phyloP scores from a whole-genome alignment of 23 tunicate genomes.

The Ascidia mentula region DNA sequence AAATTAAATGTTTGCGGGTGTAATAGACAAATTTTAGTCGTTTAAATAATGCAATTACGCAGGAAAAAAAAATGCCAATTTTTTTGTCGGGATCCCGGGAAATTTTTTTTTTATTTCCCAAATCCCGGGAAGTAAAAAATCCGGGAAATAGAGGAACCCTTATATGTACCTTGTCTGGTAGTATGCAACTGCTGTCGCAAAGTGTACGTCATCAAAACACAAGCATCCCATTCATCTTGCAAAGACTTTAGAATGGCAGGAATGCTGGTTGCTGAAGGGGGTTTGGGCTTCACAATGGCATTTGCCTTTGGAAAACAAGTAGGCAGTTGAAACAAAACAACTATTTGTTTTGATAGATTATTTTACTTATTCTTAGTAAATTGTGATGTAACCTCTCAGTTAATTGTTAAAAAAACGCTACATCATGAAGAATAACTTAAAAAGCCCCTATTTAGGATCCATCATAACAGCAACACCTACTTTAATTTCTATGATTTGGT shows the following conservation, averaged over 20 bases:
- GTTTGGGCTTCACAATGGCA: conserved; percentile 86
- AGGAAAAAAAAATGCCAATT: too few relatives aligned
- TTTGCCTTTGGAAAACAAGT: conserved; percentile 25
- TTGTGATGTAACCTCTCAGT: too few relatives aligned
- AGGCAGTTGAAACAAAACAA: not conserved
- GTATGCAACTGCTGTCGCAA: conserved; percentile 83
- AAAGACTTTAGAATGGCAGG: conserved; percentile 93
- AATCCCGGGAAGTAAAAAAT: too few relatives aligned
- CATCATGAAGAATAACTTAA: not conserved
- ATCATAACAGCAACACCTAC: conserved; percentile 14
- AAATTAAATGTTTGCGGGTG: too few relatives aligned
- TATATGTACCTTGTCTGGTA: conserved; percentile 71
- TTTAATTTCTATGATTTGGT: conserved; percentile 67
- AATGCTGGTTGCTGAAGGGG: conserved; percentile 96
- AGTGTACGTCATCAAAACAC: conserved; percentile 80
- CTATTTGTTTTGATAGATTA: too few relatives aligned
- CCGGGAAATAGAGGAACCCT: too few relatives aligned
- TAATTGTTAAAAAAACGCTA: too few relatives aligned
- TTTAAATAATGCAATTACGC: too few relatives aligned
- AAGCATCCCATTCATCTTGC: conserved; percentile 99
- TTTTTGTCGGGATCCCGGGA: too few relatives aligned
- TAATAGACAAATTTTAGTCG: too few relatives aligned
- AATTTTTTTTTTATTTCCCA: too few relatives aligned
- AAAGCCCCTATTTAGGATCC: not conserved
- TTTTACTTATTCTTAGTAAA: too few relatives aligned